These are phyloP conservation scores for Caenorhabditis tropicalis DNA, from an alignment of 1,140 invertebrate species.

Conservation along the genomic window DNA sequence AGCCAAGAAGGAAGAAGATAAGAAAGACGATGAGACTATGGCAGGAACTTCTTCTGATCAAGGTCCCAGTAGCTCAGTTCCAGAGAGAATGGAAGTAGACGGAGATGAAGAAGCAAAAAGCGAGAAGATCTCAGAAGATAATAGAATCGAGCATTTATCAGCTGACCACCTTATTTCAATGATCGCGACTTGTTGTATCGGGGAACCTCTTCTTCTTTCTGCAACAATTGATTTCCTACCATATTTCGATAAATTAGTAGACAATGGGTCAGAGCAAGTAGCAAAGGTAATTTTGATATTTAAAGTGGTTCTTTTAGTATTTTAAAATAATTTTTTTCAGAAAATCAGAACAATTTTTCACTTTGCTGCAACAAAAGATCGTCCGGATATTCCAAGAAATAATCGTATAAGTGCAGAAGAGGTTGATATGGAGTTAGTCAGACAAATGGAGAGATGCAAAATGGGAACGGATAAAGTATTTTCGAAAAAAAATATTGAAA, in stretches of 20 bases:
- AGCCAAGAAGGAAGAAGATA: background rate
- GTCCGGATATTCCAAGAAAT: background rate
- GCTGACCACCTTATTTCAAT: background rate
- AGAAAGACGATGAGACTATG: background rate
- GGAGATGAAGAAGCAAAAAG: background rate
- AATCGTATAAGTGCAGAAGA: background rate
- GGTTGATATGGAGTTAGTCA: background rate
- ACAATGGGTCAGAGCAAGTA: background rate
- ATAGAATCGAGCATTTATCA: background rate
- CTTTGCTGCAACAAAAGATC: background rate
- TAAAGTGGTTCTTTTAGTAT: too few species aligned
- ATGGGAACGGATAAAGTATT: background rate
- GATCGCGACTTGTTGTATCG: background rate
- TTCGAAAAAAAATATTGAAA: background rate
- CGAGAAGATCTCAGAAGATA: background rate
- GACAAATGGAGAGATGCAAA: background rate
- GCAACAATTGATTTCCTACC: constrained; percentile 5
- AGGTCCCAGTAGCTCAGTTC: too few species aligned
- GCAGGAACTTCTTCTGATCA: too few species aligned
- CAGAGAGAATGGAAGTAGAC: background rate
- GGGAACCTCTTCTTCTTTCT: background rate
- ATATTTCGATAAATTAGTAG: background rate
- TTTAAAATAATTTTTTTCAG: too few species aligned
- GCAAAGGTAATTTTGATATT: background rate
- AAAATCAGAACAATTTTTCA: background rate